phyloP scores from a whole-genome alignment of 2,888 invertebrate genomes.

The Microctonus hyperodae region DNA sequence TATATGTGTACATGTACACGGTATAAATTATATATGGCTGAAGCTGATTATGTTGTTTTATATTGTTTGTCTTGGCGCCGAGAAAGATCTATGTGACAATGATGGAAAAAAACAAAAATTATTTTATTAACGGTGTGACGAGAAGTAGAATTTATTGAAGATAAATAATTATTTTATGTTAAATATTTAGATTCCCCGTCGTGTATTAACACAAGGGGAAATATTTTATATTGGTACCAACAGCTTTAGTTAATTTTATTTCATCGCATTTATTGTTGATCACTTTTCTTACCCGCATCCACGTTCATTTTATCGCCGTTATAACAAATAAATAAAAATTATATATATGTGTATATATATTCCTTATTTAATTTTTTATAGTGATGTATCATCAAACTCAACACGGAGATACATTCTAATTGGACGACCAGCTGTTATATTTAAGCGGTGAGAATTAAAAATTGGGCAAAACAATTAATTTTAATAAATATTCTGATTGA shows the following conservation, averaged over 20 bases:
- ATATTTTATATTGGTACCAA: conserved; percentile 6
- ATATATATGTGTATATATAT: not conserved
- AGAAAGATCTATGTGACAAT: conserved; percentile 19
- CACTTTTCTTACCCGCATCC: conserved; percentile 1
- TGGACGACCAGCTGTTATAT: conserved; percentile 33
- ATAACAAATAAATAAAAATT: not conserved
- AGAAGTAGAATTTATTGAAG: not conserved
- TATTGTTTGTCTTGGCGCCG: not conserved
- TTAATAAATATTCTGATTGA: conserved; percentile 40
- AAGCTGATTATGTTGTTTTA: conserved; percentile 27
- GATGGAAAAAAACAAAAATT: not conserved
- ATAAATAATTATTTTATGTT: too few relatives aligned
- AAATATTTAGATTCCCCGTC: too few relatives aligned
- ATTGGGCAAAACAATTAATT: conserved; percentile 57
- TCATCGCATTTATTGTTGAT: not conserved
- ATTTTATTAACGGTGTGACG: not conserved
- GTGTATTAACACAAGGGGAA: too few relatives aligned
- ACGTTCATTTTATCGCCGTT: not conserved
- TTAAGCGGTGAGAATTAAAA: conserved; percentile 44
- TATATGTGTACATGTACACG: conserved; percentile 43
- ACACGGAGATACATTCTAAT: conserved; percentile 50
- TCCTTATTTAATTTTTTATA: not conserved
- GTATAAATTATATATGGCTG: conserved; percentile 28
- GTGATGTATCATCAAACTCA: conserved; percentile 17
- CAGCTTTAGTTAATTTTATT: conserved; percentile 1